Evolutionary conservation across 2,113 vertebrate genomes (phyloP).

Genomic region (Zosterops lateralis): DNA sequence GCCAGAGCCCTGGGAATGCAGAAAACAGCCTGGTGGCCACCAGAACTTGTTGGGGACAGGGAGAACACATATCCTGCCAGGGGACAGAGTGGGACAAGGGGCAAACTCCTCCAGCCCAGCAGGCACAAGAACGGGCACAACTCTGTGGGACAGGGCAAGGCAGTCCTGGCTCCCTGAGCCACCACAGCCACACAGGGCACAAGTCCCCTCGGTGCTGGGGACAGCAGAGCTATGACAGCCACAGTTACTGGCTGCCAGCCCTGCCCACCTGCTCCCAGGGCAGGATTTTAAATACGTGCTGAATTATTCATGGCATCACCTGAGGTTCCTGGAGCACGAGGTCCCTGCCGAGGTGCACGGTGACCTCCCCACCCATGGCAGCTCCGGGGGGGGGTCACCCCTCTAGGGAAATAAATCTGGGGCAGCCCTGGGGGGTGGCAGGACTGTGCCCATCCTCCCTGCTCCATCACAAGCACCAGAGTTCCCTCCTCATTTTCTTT

Average conservation of each 20-base stretch:
- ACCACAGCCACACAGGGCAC: background rate
- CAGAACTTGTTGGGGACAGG: rapidly evolving
- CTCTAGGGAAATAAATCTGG: background rate
- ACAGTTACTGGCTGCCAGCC: background rate
- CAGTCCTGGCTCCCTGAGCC: background rate
- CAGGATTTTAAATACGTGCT: background rate
- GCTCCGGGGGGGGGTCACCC: rapidly evolving
- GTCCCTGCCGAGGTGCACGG: background rate
- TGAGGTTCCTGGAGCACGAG: background rate
- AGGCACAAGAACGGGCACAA: background rate
- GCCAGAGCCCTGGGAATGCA: background rate
- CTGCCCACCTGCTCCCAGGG: background rate
- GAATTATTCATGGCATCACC: slow-evolving; percentile 10
- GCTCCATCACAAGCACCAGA: background rate
- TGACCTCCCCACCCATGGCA: background rate
- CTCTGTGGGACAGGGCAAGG: background rate
- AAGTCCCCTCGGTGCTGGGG: rapidly evolving
- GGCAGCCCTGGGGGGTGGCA: background rate
- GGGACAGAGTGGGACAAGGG: background rate
- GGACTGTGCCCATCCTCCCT: background rate
- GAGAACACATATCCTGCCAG: rapidly evolving
- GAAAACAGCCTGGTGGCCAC: background rate
- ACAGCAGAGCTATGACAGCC: background rate
- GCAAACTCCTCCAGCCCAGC: background rate
- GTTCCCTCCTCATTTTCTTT: background rate